Evolutionary conservation across 1,140 invertebrate genomes (phyloP).

Genomic region (Colletes latitarsis): DNA sequence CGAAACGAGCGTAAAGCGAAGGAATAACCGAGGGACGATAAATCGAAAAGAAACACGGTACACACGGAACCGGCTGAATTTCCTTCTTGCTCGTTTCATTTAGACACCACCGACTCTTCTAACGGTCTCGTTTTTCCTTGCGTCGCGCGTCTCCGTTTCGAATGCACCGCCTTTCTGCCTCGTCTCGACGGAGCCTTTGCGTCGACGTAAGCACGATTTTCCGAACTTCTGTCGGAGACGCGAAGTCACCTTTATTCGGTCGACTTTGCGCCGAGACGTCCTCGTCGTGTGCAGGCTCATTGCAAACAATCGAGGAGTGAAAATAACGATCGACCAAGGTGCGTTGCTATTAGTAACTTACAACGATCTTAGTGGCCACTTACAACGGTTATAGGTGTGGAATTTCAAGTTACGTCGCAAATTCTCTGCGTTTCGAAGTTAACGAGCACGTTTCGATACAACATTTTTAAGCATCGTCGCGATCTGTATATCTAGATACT

Average conservation of each 20-base stretch:
- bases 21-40: conserved; percentile 6
- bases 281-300: neutral
- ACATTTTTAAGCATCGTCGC: too few relatives aligned
- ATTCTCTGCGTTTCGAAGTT: too few relatives aligned
- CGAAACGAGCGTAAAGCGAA: neutral
- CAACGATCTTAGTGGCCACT: too few relatives aligned
- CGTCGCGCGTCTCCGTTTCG: neutral
- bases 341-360: too few relatives aligned
- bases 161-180: neutral
- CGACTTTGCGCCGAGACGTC: neutral
- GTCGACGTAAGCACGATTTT: neutral
- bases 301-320: neutral
- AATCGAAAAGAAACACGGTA: conserved; percentile 21
- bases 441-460: too few relatives aligned
- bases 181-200: neutral
- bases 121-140: neutral
- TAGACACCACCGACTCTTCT: conserved; percentile 3
- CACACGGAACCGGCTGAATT: conserved; percentile 12
- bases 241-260: conserved; percentile 16
- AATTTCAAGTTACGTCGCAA: too few relatives aligned
- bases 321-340: neutral
- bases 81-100: conserved; percentile 24
- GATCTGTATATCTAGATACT: too few relatives aligned
- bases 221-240: neutral
- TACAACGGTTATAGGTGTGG: too few relatives aligned